A percentile compares a stretch with the other conserved stretches of the same genome.
These are phyloP conservation scores for Xestia c-nigrum DNA, from an alignment of 2,888 invertebrate genomes.

Conservation along the genomic window DNA sequence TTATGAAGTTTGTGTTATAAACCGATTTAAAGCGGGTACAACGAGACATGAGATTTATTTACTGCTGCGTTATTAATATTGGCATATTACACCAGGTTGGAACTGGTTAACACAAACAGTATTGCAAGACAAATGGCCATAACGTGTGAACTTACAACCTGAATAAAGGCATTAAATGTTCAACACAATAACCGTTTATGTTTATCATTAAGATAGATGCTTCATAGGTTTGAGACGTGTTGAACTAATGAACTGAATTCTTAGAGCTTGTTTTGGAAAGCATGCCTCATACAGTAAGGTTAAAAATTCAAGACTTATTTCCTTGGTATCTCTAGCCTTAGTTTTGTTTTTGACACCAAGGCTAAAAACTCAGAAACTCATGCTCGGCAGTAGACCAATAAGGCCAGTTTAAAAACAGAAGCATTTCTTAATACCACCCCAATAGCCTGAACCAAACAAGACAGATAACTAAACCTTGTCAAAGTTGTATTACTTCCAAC, in stretches of 20 bases:
- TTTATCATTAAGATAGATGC: constrained; percentile 15
- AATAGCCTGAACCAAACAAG: constrained; percentile 16
- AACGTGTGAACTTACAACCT: constrained; percentile 44
- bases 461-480: constrained; percentile 42
- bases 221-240: background rate
- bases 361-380: background rate
- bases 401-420: background rate
- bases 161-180: constrained; percentile 24
- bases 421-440: background rate
- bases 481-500: constrained; percentile 51
- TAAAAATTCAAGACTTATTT: constrained; percentile 40
- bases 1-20: constrained; percentile 43
- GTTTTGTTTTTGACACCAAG: background rate
- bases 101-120: constrained; percentile 49
- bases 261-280: constrained; percentile 15
- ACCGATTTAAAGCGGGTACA: constrained; percentile 42
- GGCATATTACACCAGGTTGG: constrained; percentile 35
- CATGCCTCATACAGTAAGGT: constrained; percentile 1
- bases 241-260: constrained; percentile 31
- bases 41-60: constrained; percentile 39
- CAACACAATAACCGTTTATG: constrained; percentile 26
- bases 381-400: too few relatives aligned
- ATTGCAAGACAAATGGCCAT: constrained; percentile 37
- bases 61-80: constrained; percentile 46
- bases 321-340: constrained; percentile 9